phyloP scores from a whole-genome alignment of 2,888 invertebrate species.

The Cryptus armator region DNA sequence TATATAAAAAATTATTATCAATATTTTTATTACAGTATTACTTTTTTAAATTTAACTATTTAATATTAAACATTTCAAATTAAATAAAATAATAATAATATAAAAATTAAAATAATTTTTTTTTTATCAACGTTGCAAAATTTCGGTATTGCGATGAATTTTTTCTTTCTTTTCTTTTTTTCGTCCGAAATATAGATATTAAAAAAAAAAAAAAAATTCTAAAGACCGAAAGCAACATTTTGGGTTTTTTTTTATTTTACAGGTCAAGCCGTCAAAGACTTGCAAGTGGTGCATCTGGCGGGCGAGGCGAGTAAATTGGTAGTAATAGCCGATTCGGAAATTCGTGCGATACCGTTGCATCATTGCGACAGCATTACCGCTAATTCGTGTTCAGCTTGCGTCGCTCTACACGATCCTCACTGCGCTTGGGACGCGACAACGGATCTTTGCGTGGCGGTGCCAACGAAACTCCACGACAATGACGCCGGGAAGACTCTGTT shows the following conservation, averaged over 20 bases:
- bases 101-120: too few species aligned
- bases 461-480: slow-evolving; percentile 87
- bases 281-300: slow-evolving; percentile 89
- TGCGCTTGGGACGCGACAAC: slow-evolving; percentile 96
- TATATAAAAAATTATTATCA: too few species aligned
- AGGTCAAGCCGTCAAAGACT: slow-evolving; percentile 88
- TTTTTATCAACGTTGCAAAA: too few species aligned
- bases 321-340: slow-evolving; percentile 94
- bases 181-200: too few species aligned
- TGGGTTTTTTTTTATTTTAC: slow-evolving; percentile 21
- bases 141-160: too few species aligned
- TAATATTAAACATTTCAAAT: too few species aligned
- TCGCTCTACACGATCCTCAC: slow-evolving; percentile 97
- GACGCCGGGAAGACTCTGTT: slow-evolving; percentile 88
- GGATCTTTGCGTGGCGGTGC: slow-evolving; percentile 87
- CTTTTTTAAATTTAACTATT: too few species aligned
- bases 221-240: neutral
- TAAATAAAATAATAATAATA: too few species aligned
- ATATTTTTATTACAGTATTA: too few species aligned
- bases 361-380: slow-evolving; percentile 88
- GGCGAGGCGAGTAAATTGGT: slow-evolving; percentile 93
- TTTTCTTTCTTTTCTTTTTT: too few species aligned
- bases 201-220: neutral
- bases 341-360: slow-evolving; percentile 94
- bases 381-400: slow-evolving; percentile 91